Conservation (phyloP, 2,888 invertebrate genomes). For the Drosophila rubida region DNA sequence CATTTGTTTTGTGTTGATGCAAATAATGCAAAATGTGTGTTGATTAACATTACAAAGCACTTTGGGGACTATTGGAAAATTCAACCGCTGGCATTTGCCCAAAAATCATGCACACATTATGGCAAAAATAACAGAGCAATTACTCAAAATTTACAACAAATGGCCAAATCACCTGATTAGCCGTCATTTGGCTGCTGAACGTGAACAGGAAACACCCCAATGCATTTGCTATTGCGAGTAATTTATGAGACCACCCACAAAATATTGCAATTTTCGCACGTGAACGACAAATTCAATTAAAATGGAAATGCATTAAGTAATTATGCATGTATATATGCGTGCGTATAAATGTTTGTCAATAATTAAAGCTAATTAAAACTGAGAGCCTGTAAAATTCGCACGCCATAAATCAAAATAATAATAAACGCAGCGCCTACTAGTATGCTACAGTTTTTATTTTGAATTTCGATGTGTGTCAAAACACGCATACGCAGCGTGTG, state of each 20-base stretch:
- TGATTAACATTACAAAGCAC: conserved; percentile 18
- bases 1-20: conserved; percentile 33
- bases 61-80: conserved; percentile 6
- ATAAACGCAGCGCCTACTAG: conserved; percentile 39
- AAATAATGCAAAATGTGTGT: conserved; percentile 6
- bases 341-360: conserved; percentile 40
- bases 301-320: conserved; percentile 55
- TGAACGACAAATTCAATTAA: conserved; percentile 58
- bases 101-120: conserved; percentile 14
- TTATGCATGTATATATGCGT: conserved; percentile 16
- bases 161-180: conserved; percentile 55
- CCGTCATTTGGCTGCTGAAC: conserved; percentile 29
- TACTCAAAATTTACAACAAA: conserved; percentile 31
- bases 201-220: not conserved
- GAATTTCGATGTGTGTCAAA: not conserved
- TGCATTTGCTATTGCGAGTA: not conserved
- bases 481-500: conserved; percentile 41
- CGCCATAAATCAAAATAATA: conserved; percentile 39
- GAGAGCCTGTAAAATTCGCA: conserved; percentile 7
- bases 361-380: conserved; percentile 51
- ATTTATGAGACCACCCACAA: conserved; percentile 2
- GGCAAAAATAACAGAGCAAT: not conserved
- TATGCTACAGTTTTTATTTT: conserved; percentile 23
- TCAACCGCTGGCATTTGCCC: conserved; percentile 26
- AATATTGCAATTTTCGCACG: conserved; percentile 29